Base-by-base conservation (phyloP, 2,113 vertebrate species). In the Taurulus bubalis region DNA sequence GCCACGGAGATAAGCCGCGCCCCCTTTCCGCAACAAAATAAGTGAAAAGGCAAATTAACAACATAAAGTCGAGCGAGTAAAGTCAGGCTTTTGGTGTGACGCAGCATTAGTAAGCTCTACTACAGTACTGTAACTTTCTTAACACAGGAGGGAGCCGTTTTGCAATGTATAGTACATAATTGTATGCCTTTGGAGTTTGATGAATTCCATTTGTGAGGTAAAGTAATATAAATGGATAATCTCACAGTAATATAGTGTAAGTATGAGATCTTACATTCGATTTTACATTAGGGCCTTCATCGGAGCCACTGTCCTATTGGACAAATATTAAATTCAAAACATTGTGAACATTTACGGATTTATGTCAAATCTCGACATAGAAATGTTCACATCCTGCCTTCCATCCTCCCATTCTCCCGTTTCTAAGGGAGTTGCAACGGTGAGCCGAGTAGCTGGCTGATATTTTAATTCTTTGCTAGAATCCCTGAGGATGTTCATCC, bases 381-480 rank as follows among this genome's bases (percentile, higher is more conserved):
- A 60, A 47, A 47, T 62, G 28, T 47, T 34, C 34, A 34, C 3
- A 34, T 34, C 34, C 34, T 34, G 34, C 34, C 34, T 59, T 22
- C 72, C 22, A 47, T 69, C 12, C 28, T 24, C 8, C 26, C 53
- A 24, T 85, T 36, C 40, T 24, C 5, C 51, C 66, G 38, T 75
- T 22, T 75, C 26, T 20, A 8, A 28, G 26, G 45, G 69, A 68
- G 40, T 36, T 28, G 66, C 16, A 49, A 10, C 20, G 5, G 3
- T 16, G 3, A 64, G 64, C 30, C 11, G 6, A 71, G 77, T 60
- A 55, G 73, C 55, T 38, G 55, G 30, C 38, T 78, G 79, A 75
- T 38, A 58, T 83, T 83, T 64, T 8, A 28, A 16, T 74, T n/a
- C 20, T 69, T 45, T 36, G 58, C 34, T 40, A 22, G 32, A 65